Evolutionary conservation across 2,113 vertebrate species (phyloP).

Genomic region (Psephotus haematonotus): DNA sequence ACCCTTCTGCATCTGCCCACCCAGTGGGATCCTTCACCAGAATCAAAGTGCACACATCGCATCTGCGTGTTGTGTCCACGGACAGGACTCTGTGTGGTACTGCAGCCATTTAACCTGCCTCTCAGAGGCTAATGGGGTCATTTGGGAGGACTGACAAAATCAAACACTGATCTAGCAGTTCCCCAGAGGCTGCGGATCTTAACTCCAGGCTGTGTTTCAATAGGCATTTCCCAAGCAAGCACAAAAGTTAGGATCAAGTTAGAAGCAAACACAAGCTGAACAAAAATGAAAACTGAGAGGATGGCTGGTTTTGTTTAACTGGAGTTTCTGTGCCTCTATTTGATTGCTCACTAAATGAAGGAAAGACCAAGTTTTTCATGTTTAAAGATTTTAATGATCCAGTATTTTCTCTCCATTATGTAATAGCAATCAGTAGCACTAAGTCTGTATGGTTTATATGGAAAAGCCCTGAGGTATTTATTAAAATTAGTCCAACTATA

Average conservation of each 20-base stretch:
- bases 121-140: background rate
- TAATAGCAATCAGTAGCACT: background rate
- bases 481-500: background rate
- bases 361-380: background rate
- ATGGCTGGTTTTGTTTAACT: background rate
- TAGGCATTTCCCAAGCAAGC: background rate
- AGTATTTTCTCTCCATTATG: background rate
- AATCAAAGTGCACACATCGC: accelerated
- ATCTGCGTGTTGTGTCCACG: accelerated
- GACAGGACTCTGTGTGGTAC: accelerated
- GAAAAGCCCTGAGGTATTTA: background rate
- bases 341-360: background rate
- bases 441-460: background rate
- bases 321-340: background rate
- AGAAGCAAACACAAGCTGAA: background rate
- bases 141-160: background rate
- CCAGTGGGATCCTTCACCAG: accelerated
- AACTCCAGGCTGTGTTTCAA: background rate
- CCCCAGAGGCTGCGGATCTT: background rate
- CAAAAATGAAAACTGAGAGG: background rate
- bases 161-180: background rate
- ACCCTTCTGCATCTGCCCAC: accelerated
- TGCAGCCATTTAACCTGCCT: background rate
- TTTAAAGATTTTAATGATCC: background rate
- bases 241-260: background rate